A percentile compares a stretch with the other conserved stretches of the same genome.
These are phyloP conservation scores for Onychomys arenicola DNA, from an alignment of 2,797 vertebrate genomes.

Conservation along the genomic window DNA sequence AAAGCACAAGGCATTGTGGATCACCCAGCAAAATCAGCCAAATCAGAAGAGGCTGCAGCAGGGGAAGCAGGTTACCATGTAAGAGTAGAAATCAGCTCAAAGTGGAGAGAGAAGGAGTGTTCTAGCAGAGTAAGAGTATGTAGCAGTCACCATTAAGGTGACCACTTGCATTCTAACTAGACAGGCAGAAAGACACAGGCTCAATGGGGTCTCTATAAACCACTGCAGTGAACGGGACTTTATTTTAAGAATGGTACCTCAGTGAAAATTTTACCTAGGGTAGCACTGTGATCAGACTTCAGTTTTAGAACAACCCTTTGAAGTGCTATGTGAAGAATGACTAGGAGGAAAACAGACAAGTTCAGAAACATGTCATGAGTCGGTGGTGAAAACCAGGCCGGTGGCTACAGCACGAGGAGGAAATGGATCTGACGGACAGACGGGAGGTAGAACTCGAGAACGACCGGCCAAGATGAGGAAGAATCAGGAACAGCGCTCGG, in stretches of 20 bases:
- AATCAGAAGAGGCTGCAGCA: neutral
- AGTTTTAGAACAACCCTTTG: neutral
- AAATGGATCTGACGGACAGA: neutral
- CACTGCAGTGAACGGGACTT: neutral
- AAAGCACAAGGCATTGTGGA: neutral
- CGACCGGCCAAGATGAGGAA: neutral
- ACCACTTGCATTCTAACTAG: neutral
- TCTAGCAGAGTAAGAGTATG: neutral
- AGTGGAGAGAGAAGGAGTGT: neutral
- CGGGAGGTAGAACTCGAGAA: neutral
- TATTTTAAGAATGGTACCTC: neutral
- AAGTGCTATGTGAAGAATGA: neutral
- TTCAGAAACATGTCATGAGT: neutral
- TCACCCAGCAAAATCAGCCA: neutral
- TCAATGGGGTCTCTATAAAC: neutral
- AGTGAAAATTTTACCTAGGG: neutral
- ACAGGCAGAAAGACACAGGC: neutral
- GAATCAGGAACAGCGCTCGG: neutral
- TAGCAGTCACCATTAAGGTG: neutral
- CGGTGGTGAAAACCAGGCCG: neutral
- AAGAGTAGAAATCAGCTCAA: neutral
- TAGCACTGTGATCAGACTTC: neutral
- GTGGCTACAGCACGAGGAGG: neutral
- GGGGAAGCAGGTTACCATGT: neutral
- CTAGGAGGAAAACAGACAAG: neutral